Evolutionary conservation across 2,797 vertebrate species (phyloP).

Genomic region (Pangasius djambal): DNA sequence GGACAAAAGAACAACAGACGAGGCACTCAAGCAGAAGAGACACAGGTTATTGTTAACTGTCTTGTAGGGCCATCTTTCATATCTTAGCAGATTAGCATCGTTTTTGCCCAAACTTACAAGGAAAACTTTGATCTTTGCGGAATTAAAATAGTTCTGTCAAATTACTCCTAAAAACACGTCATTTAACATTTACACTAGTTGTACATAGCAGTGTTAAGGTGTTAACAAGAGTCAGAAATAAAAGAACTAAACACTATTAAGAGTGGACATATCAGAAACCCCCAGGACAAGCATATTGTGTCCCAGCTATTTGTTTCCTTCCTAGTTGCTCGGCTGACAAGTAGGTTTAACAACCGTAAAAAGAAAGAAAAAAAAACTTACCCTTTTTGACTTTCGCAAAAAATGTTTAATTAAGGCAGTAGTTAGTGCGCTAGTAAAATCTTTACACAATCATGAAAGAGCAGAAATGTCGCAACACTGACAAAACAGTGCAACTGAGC

Average conservation of each 20-base stretch:
- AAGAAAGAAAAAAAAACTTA: not conserved
- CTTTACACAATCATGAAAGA: not conserved
- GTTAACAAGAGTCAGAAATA: not conserved
- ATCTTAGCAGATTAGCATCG: not conserved
- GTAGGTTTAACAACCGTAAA: not conserved
- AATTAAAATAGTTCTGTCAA: not conserved
- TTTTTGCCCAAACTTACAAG: not conserved
- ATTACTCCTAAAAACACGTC: not conserved
- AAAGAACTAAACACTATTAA: not conserved
- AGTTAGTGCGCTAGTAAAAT: not conserved
- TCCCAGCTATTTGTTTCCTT: not conserved
- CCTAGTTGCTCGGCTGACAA: not conserved
- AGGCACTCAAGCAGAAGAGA: conserved; percentile 49
- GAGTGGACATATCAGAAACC: not conserved
- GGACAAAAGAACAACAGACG: conserved; percentile 50
- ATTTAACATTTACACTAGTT: not conserved
- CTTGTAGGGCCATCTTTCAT: conserved; percentile 6
- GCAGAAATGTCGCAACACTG: not conserved
- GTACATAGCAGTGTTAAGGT: not conserved
- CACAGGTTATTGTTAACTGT: conserved; percentile 46
- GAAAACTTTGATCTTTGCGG: not conserved
- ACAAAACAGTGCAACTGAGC: not conserved
- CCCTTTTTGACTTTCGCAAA: not conserved
- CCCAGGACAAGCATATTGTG: no score
- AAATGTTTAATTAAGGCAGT: not conserved